Evolutionary conservation across 1,140 invertebrate genomes (phyloP).

Genomic region (Drosophila pachea): DNA sequence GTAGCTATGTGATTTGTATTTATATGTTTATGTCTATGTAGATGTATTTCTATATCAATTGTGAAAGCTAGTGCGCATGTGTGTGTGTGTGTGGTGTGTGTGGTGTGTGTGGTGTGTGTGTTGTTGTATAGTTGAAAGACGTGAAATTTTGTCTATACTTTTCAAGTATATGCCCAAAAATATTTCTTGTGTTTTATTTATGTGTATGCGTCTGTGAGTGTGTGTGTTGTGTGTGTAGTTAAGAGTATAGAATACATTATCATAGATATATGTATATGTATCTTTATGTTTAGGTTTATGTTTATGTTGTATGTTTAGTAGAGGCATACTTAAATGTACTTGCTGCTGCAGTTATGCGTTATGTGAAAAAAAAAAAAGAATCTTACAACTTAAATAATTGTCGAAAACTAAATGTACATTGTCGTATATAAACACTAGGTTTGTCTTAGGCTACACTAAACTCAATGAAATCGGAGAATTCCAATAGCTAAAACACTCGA

Average conservation of each 20-base stretch:
- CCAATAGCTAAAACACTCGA: conserved; percentile 11
- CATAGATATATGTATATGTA: conserved; percentile 32
- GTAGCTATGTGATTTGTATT: conserved; percentile 45
- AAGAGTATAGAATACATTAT: conserved; percentile 61
- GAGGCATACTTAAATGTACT: conserved; percentile 25
- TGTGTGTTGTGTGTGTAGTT: conserved; percentile 28
- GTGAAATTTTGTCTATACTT: conserved; percentile 40
- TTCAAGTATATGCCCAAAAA: conserved; percentile 44
- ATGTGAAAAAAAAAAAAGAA: conserved; percentile 39
- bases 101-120: no score
- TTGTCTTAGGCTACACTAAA: conserved; percentile 74
- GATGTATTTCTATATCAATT: conserved; percentile 21
- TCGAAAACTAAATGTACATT: conserved; percentile 68
- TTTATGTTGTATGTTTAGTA: conserved; percentile 24
- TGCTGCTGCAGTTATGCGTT: conserved; percentile 40
- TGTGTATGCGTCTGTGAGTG: conserved; percentile 20
- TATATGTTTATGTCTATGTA: conserved; percentile 13
- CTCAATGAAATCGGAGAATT: conserved; percentile 49
- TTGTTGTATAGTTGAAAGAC: conserved; percentile 38
- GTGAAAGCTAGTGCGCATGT: conserved; percentile 30
- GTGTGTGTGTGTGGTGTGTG: conserved; percentile 14
- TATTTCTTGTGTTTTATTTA: conserved; percentile 41
- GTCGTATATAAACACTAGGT: conserved; percentile 71
- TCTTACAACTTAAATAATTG: conserved; percentile 68
- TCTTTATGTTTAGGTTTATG: conserved; percentile 33